Conservation (phyloP, 2,888 invertebrate species). For the Stenodema calcarata region DNA sequence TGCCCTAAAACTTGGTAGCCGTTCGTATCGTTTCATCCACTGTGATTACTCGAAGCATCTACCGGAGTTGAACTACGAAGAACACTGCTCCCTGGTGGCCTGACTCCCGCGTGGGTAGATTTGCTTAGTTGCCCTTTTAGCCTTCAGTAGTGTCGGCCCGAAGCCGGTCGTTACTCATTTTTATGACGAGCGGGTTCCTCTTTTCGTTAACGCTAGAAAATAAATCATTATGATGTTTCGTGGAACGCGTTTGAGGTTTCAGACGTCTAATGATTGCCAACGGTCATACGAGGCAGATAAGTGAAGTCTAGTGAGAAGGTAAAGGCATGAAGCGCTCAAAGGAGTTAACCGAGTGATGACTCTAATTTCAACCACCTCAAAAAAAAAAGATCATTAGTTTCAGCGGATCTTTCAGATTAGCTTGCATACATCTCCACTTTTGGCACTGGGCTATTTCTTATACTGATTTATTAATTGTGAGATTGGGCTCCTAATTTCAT, state of each 20-base stretch:
- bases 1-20: conserved; percentile 9
- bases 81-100: conserved; percentile 2
- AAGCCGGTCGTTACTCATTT: background rate
- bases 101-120: conserved; percentile 4
- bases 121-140: conserved; percentile 1
- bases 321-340: background rate
- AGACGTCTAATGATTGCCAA: background rate
- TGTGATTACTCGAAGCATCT: background rate
- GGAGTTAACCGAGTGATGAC: no score
- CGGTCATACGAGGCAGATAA: background rate
- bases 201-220: background rate
- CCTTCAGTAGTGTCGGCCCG: background rate
- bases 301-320: background rate
- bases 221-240: background rate
- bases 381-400: no score
- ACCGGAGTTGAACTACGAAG: background rate
- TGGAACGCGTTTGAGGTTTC: background rate
- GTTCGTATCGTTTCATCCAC: conserved; percentile 16
- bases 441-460: no score
- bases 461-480: no score
- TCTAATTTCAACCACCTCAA: no score
- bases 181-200: background rate
- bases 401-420: no score
- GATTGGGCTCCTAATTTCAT: no score
- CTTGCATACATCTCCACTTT: no score